Conservation (phyloP, 2,888 invertebrate genomes). For the Mantis religiosa region DNA sequence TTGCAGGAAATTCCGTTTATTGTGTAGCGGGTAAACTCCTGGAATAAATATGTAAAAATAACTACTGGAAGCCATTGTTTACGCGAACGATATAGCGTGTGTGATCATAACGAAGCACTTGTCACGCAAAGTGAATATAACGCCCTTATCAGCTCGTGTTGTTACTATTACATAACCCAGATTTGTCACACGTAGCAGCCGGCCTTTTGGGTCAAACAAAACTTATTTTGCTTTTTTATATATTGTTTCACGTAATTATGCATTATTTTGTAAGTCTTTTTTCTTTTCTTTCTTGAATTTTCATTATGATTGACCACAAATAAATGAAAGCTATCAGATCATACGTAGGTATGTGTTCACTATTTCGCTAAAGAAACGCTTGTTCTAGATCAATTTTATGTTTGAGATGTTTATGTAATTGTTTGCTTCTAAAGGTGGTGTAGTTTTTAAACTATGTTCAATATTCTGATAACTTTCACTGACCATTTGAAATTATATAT, state of each 20-base stretch:
- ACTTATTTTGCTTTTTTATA: not conserved
- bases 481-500: too few species aligned
- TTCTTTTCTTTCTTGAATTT: too few species aligned
- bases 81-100: not conserved
- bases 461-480: too few species aligned
- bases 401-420: too few species aligned
- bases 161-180: not conserved
- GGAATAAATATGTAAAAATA: not conserved
- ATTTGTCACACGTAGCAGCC: not conserved
- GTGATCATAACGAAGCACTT: not conserved
- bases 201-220: not conserved
- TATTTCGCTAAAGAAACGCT: too few species aligned
- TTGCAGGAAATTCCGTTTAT: not conserved
- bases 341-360: too few species aligned
- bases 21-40: not conserved
- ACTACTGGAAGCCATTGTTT: not conserved
- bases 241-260: not conserved
- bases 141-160: not conserved
- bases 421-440: too few species aligned
- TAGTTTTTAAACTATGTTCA: too few species aligned
- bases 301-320: too few species aligned
- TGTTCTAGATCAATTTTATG: too few species aligned
- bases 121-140: not conserved
- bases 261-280: not conserved
- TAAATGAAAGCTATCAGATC: too few species aligned